Conservation (phyloP, 2,888 invertebrate genomes). For the Cancer borealis region DNA sequence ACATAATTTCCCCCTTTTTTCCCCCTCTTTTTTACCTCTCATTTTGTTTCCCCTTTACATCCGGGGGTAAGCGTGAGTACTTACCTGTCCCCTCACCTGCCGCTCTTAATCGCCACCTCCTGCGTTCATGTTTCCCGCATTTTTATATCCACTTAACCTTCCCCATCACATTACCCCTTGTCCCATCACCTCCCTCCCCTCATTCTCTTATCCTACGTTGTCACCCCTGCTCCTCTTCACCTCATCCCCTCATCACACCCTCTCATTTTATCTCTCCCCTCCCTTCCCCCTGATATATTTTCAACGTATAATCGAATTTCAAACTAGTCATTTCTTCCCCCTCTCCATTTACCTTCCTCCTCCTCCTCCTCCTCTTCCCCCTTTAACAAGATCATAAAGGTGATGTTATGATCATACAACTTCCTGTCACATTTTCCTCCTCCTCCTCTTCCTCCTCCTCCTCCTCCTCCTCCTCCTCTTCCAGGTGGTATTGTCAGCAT, state of each 20-base stretch:
- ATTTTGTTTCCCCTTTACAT: neutral
- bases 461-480: neutral
- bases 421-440: neutral
- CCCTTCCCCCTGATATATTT: neutral
- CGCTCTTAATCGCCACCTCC: neutral
- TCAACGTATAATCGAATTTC: neutral
- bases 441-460: neutral
- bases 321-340: neutral
- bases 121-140: neutral
- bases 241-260: slow-evolving; percentile 9
- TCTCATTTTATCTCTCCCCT: neutral
- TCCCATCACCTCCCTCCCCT: neutral
- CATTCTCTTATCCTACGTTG: neutral
- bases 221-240: neutral
- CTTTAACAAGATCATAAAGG: neutral
- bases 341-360: neutral
- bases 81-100: slow-evolving; percentile 26
- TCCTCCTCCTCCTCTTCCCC: neutral
- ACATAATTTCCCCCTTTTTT: neutral
- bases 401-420: neutral
- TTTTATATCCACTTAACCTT: too few relatives aligned
- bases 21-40: too few relatives aligned
- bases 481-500: too few relatives aligned
- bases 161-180: neutral
- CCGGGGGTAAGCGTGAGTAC: neutral